These are phyloP conservation scores for Porites lutea DNA, from an alignment of 64 coral and sea anemone genomes.

Conservation along the genomic window DNA sequence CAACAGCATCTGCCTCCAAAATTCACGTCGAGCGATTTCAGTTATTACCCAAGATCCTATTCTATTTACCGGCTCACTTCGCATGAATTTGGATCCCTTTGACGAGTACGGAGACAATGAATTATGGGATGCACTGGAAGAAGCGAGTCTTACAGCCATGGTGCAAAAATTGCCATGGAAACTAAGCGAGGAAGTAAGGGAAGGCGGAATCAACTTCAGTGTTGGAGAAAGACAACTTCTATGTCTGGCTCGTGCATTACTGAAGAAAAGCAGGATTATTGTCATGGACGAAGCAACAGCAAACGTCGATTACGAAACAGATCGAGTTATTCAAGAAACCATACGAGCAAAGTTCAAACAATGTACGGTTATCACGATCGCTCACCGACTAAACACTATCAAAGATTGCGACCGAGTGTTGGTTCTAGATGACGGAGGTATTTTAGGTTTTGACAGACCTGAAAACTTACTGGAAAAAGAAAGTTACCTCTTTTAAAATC, in stretches of 20 bases:
- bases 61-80: neutral
- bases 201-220: neutral
- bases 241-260: neutral
- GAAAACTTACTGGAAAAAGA: constrained; percentile 49
- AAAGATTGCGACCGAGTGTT: constrained; percentile 74
- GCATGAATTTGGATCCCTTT: neutral
- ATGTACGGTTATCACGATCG: constrained; percentile 46
- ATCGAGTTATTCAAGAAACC: constrained; percentile 39
- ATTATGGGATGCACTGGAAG: neutral
- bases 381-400: constrained; percentile 39
- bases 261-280: constrained; percentile 61
- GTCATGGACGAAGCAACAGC: constrained; percentile 77
- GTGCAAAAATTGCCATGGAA: neutral
- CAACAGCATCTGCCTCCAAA: neutral
- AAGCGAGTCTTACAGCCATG: neutral
- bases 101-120: neutral
- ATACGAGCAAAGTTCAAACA: constrained; percentile 40
- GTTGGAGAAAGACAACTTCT: constrained; percentile 13
- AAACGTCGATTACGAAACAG: constrained; percentile 62
- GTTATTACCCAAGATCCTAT: neutral
- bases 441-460: constrained; percentile 71
- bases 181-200: neutral
- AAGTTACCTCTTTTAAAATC: neutral
- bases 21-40: neutral
- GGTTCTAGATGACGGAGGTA: constrained; percentile 61